Percentiles rank a stretch among this genome's conserved stretches.
phyloP scores from a whole-genome alignment of 2,888 invertebrate genomes.

The Ctenicera cuprea region DNA sequence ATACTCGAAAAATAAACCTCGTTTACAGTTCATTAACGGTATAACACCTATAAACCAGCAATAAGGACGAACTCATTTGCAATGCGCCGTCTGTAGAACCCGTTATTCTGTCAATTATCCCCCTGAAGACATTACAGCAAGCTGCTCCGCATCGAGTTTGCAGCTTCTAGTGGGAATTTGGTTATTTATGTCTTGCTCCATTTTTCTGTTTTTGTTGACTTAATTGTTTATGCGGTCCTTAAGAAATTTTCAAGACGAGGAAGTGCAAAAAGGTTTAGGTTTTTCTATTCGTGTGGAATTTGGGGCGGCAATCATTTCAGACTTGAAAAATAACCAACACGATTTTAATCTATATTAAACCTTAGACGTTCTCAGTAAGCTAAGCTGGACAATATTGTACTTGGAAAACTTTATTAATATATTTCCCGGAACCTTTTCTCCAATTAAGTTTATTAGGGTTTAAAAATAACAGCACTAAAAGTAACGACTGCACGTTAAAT shows the following conservation, averaged over 20 bases:
- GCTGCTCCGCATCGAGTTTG: constrained; percentile 40
- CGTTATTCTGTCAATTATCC: constrained; percentile 57
- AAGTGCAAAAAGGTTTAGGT: too few relatives aligned
- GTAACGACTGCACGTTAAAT: too few relatives aligned
- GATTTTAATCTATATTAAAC: too few relatives aligned
- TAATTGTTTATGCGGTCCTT: constrained; percentile 11
- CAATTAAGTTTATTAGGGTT: too few relatives aligned
- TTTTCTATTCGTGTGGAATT: too few relatives aligned
- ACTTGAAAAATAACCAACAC: too few relatives aligned
- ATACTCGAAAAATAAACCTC: constrained; percentile 47
- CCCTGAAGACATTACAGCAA: constrained; percentile 47
- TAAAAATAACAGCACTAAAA: too few relatives aligned
- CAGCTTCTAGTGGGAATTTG: constrained; percentile 32
- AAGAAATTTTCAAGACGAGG: neutral
- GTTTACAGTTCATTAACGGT: constrained; percentile 54
- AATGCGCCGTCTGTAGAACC: constrained; percentile 53
- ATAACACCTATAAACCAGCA: constrained; percentile 52
- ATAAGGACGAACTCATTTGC: constrained; percentile 54
- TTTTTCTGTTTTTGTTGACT: constrained; percentile 14
- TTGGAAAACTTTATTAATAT: too few relatives aligned
- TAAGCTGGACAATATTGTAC: too few relatives aligned
- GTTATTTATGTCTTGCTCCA: constrained; percentile 23
- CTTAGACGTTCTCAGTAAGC: too few relatives aligned
- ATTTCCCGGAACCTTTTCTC: too few relatives aligned
- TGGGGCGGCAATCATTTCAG: too few relatives aligned